A percentile compares a stretch with the other conserved stretches of the same genome.
Conservation (phyloP, 1,140 invertebrate genomes). For the Palaemon carinicauda region DNA sequence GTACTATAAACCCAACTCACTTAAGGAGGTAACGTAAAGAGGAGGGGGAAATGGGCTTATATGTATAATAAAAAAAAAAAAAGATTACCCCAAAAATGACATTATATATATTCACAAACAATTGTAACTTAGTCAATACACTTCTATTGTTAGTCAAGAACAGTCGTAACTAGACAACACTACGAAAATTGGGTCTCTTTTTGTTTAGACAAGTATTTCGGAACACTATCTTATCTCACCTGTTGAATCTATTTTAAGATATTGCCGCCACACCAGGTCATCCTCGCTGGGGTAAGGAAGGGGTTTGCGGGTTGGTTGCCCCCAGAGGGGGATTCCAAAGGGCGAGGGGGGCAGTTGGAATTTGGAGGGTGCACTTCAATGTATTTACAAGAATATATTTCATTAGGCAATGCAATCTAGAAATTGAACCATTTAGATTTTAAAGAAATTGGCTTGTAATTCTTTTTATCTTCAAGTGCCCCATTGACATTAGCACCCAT, state of each 20-base stretch:
- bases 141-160: conserved; percentile 24
- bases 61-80: too few species aligned
- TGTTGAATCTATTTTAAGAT: conserved; percentile 31
- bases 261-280: conserved; percentile 11
- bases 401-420: not conserved
- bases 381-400: not conserved
- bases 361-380: not conserved
- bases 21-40: not conserved
- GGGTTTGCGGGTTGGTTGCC: not conserved
- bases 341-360: not conserved
- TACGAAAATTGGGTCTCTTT: conserved; percentile 24
- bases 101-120: too few species aligned
- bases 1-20: conserved; percentile 50
- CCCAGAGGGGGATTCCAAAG: too few species aligned
- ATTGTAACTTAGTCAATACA: too few species aligned
- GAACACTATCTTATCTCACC: conserved; percentile 10
- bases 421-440: too few species aligned
- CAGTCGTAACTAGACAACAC: conserved; percentile 29
- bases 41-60: too few species aligned
- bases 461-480: too few species aligned
- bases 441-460: too few species aligned
- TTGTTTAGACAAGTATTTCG: conserved; percentile 33
- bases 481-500: too few species aligned
- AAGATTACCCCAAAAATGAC: too few species aligned
- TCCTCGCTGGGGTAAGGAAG: not conserved